Percentiles rank a stretch among this genome's conserved stretches.
Conservation (phyloP, 2,113 vertebrate species). For the Myotis brandtii region DNA sequence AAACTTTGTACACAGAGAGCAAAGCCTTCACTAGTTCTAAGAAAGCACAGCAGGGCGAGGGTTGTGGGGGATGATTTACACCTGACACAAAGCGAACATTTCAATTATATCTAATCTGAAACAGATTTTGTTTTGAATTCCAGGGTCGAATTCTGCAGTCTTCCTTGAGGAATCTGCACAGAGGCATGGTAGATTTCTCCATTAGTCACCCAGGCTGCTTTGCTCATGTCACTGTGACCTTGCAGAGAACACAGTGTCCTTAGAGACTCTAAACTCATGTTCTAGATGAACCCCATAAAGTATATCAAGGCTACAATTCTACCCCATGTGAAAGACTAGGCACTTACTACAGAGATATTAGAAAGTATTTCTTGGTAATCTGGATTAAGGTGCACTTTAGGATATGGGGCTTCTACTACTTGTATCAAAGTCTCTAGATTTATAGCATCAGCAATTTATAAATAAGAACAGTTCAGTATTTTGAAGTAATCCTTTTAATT, state of each 20-base stretch:
- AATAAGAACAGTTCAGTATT: not conserved
- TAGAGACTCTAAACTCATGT: constrained; percentile 58
- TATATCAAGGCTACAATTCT: constrained; percentile 61
- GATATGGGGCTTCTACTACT: not conserved
- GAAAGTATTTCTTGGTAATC: not conserved
- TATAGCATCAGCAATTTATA: not conserved
- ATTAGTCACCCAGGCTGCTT: constrained; percentile 79
- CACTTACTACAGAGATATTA: not conserved
- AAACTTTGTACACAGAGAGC: constrained; percentile 63
- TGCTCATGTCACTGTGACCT: constrained; percentile 87
- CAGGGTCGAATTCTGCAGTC: constrained; percentile 82
- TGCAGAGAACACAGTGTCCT: constrained; percentile 82
- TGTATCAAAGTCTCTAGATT: not conserved
- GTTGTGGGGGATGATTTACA: constrained; percentile 80
- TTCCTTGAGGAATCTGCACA: constrained; percentile 74
- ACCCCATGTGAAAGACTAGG: constrained; percentile 59
- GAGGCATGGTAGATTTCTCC: constrained; percentile 70
- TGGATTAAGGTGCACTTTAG: not conserved
- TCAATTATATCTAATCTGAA: constrained; percentile 85
- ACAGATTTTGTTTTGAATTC: constrained; percentile 85
- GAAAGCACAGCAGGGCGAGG: constrained; percentile 82
- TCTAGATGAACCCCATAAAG: constrained; percentile 74
- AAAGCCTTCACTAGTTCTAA: constrained; percentile 70
- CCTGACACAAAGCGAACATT: constrained; percentile 83
- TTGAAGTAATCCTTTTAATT: not conserved